Percentiles rank a stretch among this genome's conserved stretches.
These are phyloP conservation scores for Plectrocnemia conspersa DNA, from an alignment of 1,140 invertebrate genomes.

Conservation along the genomic window DNA sequence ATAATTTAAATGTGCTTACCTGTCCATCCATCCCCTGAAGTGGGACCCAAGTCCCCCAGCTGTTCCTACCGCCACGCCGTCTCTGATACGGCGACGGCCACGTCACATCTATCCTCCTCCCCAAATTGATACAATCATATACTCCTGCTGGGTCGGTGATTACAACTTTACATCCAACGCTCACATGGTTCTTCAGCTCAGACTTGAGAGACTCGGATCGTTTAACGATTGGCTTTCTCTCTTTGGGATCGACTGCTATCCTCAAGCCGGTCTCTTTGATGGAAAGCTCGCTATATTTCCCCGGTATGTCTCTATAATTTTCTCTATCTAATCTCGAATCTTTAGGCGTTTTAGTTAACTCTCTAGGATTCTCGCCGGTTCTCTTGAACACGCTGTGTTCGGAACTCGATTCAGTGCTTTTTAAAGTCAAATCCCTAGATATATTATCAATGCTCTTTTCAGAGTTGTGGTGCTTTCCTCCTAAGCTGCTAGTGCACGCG, in stretches of 20 bases:
- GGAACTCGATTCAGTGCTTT: slow-evolving; percentile 32
- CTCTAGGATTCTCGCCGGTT: slow-evolving; percentile 45
- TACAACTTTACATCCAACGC: slow-evolving; percentile 52
- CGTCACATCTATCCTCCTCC: slow-evolving; percentile 80
- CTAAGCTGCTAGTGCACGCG: slow-evolving; percentile 26
- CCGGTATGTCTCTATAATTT: slow-evolving; percentile 48
- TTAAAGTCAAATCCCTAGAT: slow-evolving; percentile 27
- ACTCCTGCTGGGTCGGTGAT: slow-evolving; percentile 56
- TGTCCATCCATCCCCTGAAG: slow-evolving; percentile 85
- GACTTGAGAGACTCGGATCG: slow-evolving; percentile 49
- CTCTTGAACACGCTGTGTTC: slow-evolving; percentile 33
- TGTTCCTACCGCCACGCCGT: slow-evolving; percentile 73
- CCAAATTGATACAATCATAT: slow-evolving; percentile 86
- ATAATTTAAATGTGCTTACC: slow-evolving; percentile 45
- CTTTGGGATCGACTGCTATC: slow-evolving; percentile 40
- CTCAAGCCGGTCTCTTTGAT: slow-evolving; percentile 41
- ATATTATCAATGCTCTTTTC: slow-evolving; percentile 34
- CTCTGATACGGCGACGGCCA: slow-evolving; percentile 90
- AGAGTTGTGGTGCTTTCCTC: slow-evolving; percentile 28
- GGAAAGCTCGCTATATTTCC: slow-evolving; percentile 47
- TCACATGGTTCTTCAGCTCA: slow-evolving; percentile 50
- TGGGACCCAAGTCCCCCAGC: slow-evolving; percentile 87
- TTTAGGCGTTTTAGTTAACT: slow-evolving; percentile 46
- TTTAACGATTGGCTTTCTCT: slow-evolving; percentile 45
- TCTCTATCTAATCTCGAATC: slow-evolving; percentile 49